phyloP scores from a whole-genome alignment of 2,888 invertebrate species.

The Polylopha cassiicola region DNA sequence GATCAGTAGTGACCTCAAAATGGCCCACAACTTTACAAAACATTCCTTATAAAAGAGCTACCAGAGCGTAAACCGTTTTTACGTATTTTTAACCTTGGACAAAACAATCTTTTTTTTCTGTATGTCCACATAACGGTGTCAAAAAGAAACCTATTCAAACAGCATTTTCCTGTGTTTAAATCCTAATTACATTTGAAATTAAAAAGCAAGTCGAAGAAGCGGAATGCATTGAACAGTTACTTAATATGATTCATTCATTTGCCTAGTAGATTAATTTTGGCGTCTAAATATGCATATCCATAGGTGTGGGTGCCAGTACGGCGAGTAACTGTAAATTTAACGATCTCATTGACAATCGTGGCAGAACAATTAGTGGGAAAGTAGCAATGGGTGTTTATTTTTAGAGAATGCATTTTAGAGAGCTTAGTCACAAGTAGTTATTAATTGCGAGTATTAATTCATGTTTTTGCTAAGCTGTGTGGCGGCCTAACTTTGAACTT shows the following conservation, averaged over 20 bases:
- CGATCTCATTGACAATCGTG: slow-evolving; percentile 28
- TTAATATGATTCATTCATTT: too few species aligned
- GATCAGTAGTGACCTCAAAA: slow-evolving; percentile 7
- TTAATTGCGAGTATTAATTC: too few species aligned
- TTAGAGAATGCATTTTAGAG: slow-evolving; percentile 2
- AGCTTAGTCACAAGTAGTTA: slow-evolving; percentile 17
- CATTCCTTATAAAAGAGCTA: slow-evolving; percentile 15
- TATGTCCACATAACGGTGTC: slow-evolving; percentile 13
- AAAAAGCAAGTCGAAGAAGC: too few species aligned
- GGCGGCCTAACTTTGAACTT: too few species aligned
- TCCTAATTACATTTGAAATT: too few species aligned
- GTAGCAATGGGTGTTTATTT: slow-evolving; percentile 6
- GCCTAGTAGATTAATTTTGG: too few species aligned
- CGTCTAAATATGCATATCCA: too few species aligned
- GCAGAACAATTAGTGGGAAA: slow-evolving; percentile 31
- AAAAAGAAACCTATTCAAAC: slow-evolving; percentile 6
- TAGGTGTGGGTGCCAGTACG: slow-evolving; percentile 6
- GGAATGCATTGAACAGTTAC: too few species aligned
- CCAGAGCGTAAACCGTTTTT: slow-evolving; percentile 14
- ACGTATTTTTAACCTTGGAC: slow-evolving; percentile 16
- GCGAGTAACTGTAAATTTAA: slow-evolving; percentile 17
- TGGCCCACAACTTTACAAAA: slow-evolving; percentile 8
- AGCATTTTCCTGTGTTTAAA: too few species aligned
- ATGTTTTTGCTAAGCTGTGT: too few species aligned
- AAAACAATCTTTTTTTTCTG: too few species aligned